These are phyloP conservation scores for Chesias legatella DNA, from an alignment of 2,888 invertebrate species.

Conservation along the genomic window DNA sequence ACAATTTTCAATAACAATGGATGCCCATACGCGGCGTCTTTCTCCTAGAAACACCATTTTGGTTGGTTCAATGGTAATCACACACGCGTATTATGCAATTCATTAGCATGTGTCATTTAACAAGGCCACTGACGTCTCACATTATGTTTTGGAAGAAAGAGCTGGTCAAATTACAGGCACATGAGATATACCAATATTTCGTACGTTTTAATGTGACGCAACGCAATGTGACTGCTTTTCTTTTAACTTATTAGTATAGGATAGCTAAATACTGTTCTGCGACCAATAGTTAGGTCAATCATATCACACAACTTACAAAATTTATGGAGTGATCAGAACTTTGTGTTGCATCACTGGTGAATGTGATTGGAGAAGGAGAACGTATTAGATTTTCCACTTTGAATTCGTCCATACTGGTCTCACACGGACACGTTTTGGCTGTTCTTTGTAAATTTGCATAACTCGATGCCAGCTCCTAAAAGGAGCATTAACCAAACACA, in stretches of 20 bases:
- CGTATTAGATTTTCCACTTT: slow-evolving; percentile 2
- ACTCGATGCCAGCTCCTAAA: slow-evolving; percentile 1
- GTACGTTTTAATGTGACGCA: too few species aligned
- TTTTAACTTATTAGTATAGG: too few species aligned
- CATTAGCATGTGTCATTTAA: slow-evolving; percentile 16
- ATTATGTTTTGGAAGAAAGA: too few species aligned
- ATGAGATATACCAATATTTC: too few species aligned
- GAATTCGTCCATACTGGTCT: slow-evolving; percentile 3
- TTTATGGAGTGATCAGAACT: slow-evolving; percentile 57
- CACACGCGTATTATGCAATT: slow-evolving; percentile 17
- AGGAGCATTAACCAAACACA: too few species aligned
- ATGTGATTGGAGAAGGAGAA: not conserved
- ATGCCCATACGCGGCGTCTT: slow-evolving; percentile 26
- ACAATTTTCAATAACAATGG: slow-evolving; percentile 56
- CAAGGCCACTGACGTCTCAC: not conserved
- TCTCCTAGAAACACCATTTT: slow-evolving; percentile 37
- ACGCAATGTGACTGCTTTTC: too few species aligned
- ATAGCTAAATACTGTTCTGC: too few species aligned
- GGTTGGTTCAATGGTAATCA: slow-evolving; percentile 10
- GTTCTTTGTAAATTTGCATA: slow-evolving; percentile 7
- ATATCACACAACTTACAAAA: slow-evolving; percentile 57
- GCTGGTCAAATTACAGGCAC: too few species aligned
- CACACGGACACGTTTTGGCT: slow-evolving; percentile 5
- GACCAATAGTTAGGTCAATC: too few species aligned
- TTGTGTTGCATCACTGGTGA: slow-evolving; percentile 26